Evolutionary conservation across 2,113 vertebrate species (phyloP), one percentile per base, ranked within the genome.

Genomic region (Sardina pilchardus): DNA sequence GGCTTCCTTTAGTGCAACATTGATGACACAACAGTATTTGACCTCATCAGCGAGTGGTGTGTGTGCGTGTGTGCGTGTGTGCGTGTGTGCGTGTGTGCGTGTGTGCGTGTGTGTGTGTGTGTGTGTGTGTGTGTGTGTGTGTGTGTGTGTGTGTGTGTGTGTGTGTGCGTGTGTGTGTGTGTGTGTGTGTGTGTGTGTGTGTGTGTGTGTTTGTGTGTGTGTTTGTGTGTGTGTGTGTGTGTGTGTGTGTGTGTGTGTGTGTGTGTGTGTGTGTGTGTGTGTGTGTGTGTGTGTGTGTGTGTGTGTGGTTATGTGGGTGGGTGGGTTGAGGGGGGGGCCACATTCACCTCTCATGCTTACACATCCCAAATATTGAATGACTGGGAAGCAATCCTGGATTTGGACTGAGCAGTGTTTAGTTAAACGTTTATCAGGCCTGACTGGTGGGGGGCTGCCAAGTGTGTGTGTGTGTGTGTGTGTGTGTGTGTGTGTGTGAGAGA

Each of bases 361-460:
- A 90, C 86, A 87, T 3, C 82, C 87, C 88, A 94, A 93, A 94
- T 92, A 93, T 93, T 93, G 91, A 93, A 93, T 90, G 89, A 90
- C 90, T 87, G 89, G 88, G 87, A 91, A 91, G 91, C 92, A 92
- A 93, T 92, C 88, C 91, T 82, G 88, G 88, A 91, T 92, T 92
- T 92, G 91, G 91, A 94, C 87, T 88, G 88, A 67, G 86, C 80
- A 82, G 89, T 88, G 91, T 93, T 93, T 92, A 92, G 83, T 91
- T 90, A 92, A 94, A 94, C 92, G 91, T 93, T 93, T 93, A 89
- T 92, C 87, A 90, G 89, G 87, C 87, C 87, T 88, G 90, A 91
- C 91, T 85, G 34, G 85, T 86, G 81, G 88, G 90, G 63, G 44
- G 50, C 88, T 91, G 94, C 93, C 93, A 95, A 90, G 91, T 93